A percentile compares a stretch with the other conserved stretches of the same genome.
Conservation (phyloP, 2,113 vertebrate species). For the Pachypanchax playfairii region DNA sequence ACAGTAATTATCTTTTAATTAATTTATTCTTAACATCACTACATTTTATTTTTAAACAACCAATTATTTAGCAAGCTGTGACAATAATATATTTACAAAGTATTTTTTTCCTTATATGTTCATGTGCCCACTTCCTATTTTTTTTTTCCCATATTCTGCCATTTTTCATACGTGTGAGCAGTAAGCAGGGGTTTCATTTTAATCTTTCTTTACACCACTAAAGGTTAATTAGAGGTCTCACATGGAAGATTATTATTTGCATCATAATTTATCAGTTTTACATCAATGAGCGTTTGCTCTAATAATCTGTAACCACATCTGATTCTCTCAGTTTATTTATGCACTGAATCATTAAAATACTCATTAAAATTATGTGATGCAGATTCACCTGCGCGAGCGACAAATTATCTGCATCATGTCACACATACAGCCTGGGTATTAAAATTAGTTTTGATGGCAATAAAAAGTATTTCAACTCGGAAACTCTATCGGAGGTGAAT, state of each 20-base stretch:
- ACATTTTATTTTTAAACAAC: no score
- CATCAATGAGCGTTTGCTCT: slow-evolving; percentile 4
- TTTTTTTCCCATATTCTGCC: no score
- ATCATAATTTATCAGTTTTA: slow-evolving; percentile 1
- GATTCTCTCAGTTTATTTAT: slow-evolving; percentile 36
- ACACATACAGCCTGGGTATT: slow-evolving; percentile 21
- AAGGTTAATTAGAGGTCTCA: background rate
- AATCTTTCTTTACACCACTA: background rate
- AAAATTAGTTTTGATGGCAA: slow-evolving; percentile 16
- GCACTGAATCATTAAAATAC: slow-evolving; percentile 42
- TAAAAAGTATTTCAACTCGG: slow-evolving; percentile 22
- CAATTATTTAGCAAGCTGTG: no score
- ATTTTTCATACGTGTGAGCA: no score
- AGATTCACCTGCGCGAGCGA: slow-evolving; percentile 31
- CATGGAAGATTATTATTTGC: background rate
- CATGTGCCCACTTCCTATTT: no score
- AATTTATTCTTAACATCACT: no score
- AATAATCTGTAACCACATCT: slow-evolving; percentile 16
- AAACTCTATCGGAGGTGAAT: slow-evolving; percentile 1
- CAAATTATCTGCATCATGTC: slow-evolving; percentile 18
- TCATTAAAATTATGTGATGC: slow-evolving; percentile 50
- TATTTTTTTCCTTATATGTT: no score
- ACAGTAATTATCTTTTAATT: no score
- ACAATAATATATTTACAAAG: no score
- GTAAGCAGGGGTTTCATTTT: no score